Percentiles rank a stretch among this genome's conserved stretches.
Conservation (phyloP, 2,113 vertebrate species). For the Xiphophorus couchianus region DNA sequence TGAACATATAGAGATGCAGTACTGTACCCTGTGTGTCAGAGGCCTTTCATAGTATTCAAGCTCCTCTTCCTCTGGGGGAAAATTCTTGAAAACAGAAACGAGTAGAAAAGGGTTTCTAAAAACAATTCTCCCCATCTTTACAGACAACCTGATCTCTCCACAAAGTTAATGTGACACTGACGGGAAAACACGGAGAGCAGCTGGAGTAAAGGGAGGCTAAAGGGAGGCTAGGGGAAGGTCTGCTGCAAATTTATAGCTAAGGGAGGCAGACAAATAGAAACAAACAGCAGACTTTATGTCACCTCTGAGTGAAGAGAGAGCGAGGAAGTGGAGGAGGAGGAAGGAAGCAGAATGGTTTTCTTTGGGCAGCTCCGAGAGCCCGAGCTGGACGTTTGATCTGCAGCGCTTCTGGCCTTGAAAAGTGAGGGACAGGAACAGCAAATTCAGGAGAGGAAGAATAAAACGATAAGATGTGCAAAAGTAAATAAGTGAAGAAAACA, state of each 20-base stretch:
- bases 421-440: slow-evolving; percentile 53
- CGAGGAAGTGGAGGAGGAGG: slow-evolving; percentile 85
- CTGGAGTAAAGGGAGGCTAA: no score
- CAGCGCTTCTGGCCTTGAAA: slow-evolving; percentile 87
- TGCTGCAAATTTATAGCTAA: neutral
- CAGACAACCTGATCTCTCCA: slow-evolving; percentile 4
- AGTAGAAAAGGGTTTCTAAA: slow-evolving; percentile 11
- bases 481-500: neutral
- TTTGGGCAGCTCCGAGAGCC: slow-evolving; percentile 93
- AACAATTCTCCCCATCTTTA: neutral
- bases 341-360: slow-evolving; percentile 95
- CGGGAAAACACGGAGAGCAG: neutral
- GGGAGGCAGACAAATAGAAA: slow-evolving; percentile 27
- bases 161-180: slow-evolving; percentile 12
- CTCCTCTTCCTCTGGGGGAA: slow-evolving; percentile 58
- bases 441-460: slow-evolving; percentile 12
- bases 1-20: slow-evolving; percentile 1
- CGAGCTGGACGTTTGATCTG: slow-evolving; percentile 67
- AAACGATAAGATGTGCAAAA: neutral
- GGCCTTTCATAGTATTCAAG: slow-evolving; percentile 60
- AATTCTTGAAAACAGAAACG: slow-evolving; percentile 58
- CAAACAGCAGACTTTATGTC: slow-evolving; percentile 74
- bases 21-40: slow-evolving; percentile 65
- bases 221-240: neutral
- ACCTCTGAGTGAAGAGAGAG: slow-evolving; percentile 89